A percentile compares a stretch with the other conserved stretches of the same genome.
These are phyloP conservation scores for Clusia tigrina DNA, from an alignment of 2,888 invertebrate species.

Conservation along the genomic window DNA sequence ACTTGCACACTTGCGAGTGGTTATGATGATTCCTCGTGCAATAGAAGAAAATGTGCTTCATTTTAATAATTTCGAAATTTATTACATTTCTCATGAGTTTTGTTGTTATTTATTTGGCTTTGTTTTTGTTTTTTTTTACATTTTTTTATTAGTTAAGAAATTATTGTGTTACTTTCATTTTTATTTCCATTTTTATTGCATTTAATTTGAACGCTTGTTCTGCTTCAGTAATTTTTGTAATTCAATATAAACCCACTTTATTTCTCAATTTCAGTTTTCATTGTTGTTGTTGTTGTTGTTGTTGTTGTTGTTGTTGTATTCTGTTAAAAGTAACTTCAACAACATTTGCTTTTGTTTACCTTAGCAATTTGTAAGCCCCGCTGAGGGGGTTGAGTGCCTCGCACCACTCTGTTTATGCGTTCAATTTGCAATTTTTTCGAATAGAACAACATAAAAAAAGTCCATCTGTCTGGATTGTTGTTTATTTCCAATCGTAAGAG, in stretches of 20 bases:
- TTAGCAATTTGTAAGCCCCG: neutral
- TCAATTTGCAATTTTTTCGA: neutral
- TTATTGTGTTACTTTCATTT: neutral
- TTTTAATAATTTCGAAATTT: constrained; percentile 1
- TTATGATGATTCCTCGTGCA: no score
- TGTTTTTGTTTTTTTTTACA: neutral
- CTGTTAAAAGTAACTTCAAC: neutral
- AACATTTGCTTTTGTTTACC: neutral
- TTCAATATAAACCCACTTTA: constrained; percentile 4
- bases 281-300: neutral
- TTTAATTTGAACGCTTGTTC: neutral
- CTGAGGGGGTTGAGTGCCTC: neutral
- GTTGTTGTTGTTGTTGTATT: neutral
- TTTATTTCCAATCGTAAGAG: no score
- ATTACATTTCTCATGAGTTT: neutral
- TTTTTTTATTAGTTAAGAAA: neutral
- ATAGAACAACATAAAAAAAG: neutral
- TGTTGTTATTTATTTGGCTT: neutral
- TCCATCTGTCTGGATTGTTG: neutral
- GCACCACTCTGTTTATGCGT: no score
- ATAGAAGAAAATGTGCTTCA: neutral
- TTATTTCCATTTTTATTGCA: neutral
- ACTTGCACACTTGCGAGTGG: neutral
- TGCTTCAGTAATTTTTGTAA: neutral
- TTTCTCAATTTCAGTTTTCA: neutral